Percentiles rank a stretch among this genome's conserved stretches.
These are phyloP conservation scores for Polyodon spathula DNA, from an alignment of 2,113 vertebrate species.

Conservation along the genomic window DNA sequence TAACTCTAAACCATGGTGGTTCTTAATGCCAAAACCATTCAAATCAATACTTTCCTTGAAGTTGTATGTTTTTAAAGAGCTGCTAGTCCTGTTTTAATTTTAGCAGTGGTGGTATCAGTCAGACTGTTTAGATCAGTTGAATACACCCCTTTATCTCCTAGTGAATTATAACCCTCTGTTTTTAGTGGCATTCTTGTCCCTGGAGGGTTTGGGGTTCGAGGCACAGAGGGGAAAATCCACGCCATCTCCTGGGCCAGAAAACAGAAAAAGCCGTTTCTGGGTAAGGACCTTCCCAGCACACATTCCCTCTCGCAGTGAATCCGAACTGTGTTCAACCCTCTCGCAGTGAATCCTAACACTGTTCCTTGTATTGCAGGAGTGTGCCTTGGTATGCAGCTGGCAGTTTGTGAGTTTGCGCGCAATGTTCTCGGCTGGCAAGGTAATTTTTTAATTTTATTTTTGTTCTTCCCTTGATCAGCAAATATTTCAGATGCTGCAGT, in stretches of 20 bases:
- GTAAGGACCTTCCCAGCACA: conserved; percentile 42
- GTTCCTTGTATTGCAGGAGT: too few relatives aligned
- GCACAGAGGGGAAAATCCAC: conserved; percentile 93
- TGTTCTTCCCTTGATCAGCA: too few relatives aligned
- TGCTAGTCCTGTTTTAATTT: too few relatives aligned
- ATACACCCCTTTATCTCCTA: not conserved
- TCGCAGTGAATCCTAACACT: too few relatives aligned
- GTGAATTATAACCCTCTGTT: not conserved
- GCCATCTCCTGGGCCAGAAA: conserved; percentile 92
- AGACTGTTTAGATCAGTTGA: too few relatives aligned
- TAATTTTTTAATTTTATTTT: too few relatives aligned
- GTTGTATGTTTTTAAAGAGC: too few relatives aligned
- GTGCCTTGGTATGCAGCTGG: conserved; percentile 91
- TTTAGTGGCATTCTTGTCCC: conserved; percentile 84
- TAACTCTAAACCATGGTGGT: too few relatives aligned
- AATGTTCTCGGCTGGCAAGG: conserved; percentile 78
- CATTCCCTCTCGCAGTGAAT: not conserved
- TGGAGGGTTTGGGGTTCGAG: conserved; percentile 88
- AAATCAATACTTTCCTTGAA: too few relatives aligned
- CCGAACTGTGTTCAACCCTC: too few relatives aligned
- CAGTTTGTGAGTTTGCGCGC: conserved; percentile 87
- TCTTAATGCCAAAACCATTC: too few relatives aligned
- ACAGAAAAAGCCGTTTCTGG: conserved; percentile 89
- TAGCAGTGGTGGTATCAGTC: not conserved
- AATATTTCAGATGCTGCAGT: too few relatives aligned